Base-by-base conservation (phyloP, 2,797 vertebrate species). In the Lacerta bilineata region DNA sequence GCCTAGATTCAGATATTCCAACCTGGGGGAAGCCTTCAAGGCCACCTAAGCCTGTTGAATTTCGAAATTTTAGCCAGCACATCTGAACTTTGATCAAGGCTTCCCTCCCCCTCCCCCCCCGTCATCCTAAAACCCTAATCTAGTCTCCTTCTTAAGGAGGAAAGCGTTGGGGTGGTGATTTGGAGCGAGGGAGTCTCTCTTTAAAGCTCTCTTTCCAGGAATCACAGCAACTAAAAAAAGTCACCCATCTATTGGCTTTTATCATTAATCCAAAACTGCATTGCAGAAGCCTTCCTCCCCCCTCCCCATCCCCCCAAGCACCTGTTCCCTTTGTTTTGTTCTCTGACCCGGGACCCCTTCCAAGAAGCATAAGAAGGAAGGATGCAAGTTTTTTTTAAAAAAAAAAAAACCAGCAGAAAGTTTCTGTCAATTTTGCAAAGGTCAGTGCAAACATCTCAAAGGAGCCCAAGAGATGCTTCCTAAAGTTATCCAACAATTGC, bases 361-460 rank as follows among this genome's bases (percentile, higher is more conserved):
- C 90, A 91, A 90, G 86, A 74, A 59, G 2, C 17, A 3, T 50
- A 86, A 79, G 11, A 84, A 25, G 36, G 18, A 41, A n/a, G 4
- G 46, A 80, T 36, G 23, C 23, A 86, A 79, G 15, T 5, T 17
- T 8, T 33, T 5, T 17, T 8, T 33, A 11, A 11, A 13, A 50
- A 50, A 55, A 43, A 43, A 43, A 0, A 4, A 55, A 55, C 23
- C 43, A 23, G 4, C 29, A 80, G 39, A 66, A 74, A n/a, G 29
- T 13, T 9, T 66, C 88, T 68, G 41, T 83, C 83, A 36, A 80
- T n/a, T 68, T 86, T 1, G 36, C 81, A 80, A 23, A 39, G 33
- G 74, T 83, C 0, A 10, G 29, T 2, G 13, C 85, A 92, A 50
- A 66, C 27, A 39, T 39, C 64, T 79, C 25, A 39, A 84, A 9